Base-by-base conservation (phyloP, 2,797 vertebrate species). In the Myotis myotis region DNA sequence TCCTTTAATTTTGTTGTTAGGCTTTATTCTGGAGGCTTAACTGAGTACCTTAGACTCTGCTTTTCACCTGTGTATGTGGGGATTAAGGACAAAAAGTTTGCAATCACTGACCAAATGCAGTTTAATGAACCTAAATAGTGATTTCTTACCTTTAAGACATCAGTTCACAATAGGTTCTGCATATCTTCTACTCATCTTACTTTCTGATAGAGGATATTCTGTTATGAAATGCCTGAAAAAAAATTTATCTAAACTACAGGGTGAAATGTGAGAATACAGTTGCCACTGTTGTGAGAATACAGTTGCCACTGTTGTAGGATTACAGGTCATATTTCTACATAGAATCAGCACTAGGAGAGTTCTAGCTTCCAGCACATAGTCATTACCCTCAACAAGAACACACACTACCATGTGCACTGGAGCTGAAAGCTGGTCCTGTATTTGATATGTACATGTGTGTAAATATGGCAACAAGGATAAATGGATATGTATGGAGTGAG, bases 281-380 rank as follows among this genome's bases (percentile, higher is more conserved):
- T 95, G 87, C 62, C 0, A 60, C 82, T 97, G 84, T 64, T 96
- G 94, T 97, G 88, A 96, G 95, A 94, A 87, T 96, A 88, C 38
- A 93, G 84, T 96, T 95, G 87, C 62, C 0, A 60, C 82, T 97
- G 84, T 64, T 96, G 94, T 97, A 97, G 96, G 88, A 96, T 95
- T 96, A 89, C 53, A 96, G 94, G 90, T 97, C 94, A 86, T 91
- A 96, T 95, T 92, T 94, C 82, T 93, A 49, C 53, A 51, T 85
- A 89, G 90, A 96, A 82, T 95, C 93, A 95, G 93, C 93, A 86
- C 60, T 91, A 94, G 78, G 89, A 62, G 95, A 81, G 74, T 88
- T 95, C 94, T 89, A 66, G 70, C 90, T 95, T 96, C 94, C 85
- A 55, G 78, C 75, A 60, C 92, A 8, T 83, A 94, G 89, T 97